Conservation (phyloP, 2,888 invertebrate genomes). For the Athripsodes cinereus region DNA sequence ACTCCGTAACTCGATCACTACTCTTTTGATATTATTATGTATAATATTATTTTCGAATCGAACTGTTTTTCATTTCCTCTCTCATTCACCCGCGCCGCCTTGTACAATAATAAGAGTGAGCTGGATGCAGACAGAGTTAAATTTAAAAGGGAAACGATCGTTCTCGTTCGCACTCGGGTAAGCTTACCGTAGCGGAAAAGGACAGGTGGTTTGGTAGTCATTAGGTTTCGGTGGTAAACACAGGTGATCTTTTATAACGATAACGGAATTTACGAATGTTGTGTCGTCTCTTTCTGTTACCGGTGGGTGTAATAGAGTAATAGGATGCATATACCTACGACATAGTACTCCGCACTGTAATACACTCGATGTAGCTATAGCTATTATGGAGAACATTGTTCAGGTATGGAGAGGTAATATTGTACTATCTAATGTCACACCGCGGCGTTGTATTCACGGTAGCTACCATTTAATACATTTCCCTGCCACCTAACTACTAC, state of each 20-base stretch:
- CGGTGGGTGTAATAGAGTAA: conserved; percentile 9
- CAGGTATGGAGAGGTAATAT: no score
- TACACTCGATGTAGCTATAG: no score
- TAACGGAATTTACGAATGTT: conserved; percentile 38
- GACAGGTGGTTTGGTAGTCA: conserved; percentile 48
- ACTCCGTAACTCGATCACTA: conserved; percentile 21
- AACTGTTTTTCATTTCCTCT: conserved; percentile 3
- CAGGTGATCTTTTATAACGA: conserved; percentile 47
- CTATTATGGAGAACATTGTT: no score
- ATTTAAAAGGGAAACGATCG: conserved; percentile 30
- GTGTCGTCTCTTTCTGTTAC: conserved; percentile 37
- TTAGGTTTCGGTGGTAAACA: conserved; percentile 53
- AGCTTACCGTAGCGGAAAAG: conserved; percentile 50
- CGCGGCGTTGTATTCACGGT: no score
- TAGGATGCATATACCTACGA: no score
- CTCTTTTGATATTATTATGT: conserved; percentile 20
- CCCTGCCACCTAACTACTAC: no score
- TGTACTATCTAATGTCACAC: no score
- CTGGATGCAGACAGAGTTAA: not conserved
- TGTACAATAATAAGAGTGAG: conserved; percentile 1
- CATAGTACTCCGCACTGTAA: no score
- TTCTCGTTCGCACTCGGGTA: conserved; percentile 49
- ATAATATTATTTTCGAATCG: not conserved
- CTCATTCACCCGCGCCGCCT: not conserved
- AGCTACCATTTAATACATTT: no score